These are phyloP conservation scores for Babyrousa celebensis DNA, from an alignment of 2,797 vertebrate genomes.

Conservation along the genomic window DNA sequence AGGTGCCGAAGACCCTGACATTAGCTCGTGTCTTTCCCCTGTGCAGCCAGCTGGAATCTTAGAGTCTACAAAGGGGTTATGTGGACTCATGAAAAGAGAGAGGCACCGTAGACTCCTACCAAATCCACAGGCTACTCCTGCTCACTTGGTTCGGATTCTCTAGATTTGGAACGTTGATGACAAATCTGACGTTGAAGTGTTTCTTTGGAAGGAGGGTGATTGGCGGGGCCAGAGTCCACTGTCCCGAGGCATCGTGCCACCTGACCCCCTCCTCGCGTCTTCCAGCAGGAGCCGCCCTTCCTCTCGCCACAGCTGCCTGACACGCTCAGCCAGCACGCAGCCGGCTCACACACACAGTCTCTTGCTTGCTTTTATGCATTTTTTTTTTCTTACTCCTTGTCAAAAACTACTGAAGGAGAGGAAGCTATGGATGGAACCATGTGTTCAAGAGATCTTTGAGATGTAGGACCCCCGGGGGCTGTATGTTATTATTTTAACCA, in stretches of 20 bases:
- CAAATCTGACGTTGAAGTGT: not conserved
- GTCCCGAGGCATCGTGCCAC: not conserved
- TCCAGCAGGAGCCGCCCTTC: not conserved
- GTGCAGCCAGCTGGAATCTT: not conserved
- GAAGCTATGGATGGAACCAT: not conserved
- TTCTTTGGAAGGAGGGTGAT: not conserved
- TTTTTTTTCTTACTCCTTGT: not conserved
- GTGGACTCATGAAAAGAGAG: not conserved
- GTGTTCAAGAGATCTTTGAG: constrained; percentile 18
- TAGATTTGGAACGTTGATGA: not conserved
- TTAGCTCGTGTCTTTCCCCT: not conserved
- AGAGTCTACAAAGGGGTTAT: not conserved
- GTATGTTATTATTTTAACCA: constrained; percentile 1
- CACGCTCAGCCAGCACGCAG: not conserved
- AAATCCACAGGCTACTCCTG: not conserved
- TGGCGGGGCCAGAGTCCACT: not conserved
- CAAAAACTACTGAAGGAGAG: not conserved
- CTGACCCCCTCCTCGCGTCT: not conserved
- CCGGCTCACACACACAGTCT: not conserved
- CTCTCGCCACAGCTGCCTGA: not conserved
- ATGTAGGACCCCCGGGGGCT: not conserved
- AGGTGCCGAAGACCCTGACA: not conserved
- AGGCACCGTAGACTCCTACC: not conserved
- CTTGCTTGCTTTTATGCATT: not conserved
- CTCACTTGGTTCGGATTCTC: not conserved